A percentile compares a stretch with the other conserved stretches of the same genome.
phyloP scores from a whole-genome alignment of 2,888 invertebrate genomes.

The Drosophila fungiperda region DNA sequence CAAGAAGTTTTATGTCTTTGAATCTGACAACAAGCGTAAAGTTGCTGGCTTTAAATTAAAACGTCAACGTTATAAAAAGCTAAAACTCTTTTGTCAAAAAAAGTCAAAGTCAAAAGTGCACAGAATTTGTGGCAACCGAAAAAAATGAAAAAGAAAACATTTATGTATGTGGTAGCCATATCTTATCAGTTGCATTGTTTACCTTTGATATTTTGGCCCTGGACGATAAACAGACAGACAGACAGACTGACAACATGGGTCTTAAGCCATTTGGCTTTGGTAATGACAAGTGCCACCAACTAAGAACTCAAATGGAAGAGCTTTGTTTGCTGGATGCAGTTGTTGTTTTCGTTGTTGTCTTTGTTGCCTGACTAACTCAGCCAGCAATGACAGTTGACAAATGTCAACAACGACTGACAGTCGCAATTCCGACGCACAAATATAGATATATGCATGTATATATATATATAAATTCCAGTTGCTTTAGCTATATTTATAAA shows the following conservation, averaged over 20 bases:
- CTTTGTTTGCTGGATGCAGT: slow-evolving; percentile 19
- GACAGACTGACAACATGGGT: slow-evolving; percentile 4
- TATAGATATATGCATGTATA: not conserved
- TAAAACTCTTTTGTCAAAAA: not conserved
- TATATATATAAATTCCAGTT: slow-evolving; percentile 9
- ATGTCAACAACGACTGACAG: slow-evolving; percentile 46
- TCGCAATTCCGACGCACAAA: slow-evolving; percentile 6
- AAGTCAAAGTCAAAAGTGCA: not conserved
- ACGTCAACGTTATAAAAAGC: not conserved
- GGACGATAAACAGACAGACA: slow-evolving; percentile 19
- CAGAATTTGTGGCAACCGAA: slow-evolving; percentile 1
- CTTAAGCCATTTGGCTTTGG: slow-evolving; percentile 50
- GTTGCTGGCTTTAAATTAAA: not conserved
- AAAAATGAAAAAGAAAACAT: not conserved
- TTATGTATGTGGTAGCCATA: slow-evolving; percentile 2
- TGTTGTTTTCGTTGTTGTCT: not conserved
- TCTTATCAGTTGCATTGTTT: slow-evolving; percentile 44
- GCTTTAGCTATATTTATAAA: slow-evolving; percentile 16
- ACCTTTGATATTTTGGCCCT: slow-evolving; percentile 48
- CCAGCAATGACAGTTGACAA: slow-evolving; percentile 10
- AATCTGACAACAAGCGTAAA: not conserved
- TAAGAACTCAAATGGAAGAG: slow-evolving; percentile 17
- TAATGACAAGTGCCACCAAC: slow-evolving; percentile 43
- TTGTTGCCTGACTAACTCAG: not conserved
- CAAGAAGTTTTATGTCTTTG: too few relatives aligned